These are phyloP conservation scores for Trematocara nigrifrons DNA, from an alignment of 2,113 vertebrate genomes.

Conservation along the genomic window DNA sequence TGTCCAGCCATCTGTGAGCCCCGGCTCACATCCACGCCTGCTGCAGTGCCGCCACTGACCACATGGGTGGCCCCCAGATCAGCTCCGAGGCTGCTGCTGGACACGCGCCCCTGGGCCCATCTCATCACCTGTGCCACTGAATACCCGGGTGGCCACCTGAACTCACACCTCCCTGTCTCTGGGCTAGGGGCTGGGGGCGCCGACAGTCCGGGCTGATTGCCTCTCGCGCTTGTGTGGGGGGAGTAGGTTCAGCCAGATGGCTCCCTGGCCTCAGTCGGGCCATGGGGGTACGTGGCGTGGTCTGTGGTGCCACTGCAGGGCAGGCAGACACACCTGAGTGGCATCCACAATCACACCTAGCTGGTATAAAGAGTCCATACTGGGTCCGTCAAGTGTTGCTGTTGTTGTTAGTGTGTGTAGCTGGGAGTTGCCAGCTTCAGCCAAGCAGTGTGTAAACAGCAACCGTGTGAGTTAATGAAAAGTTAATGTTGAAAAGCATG, in stretches of 20 bases:
- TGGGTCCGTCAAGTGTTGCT: not conserved
- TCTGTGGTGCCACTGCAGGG: not conserved
- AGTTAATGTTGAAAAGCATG: not conserved
- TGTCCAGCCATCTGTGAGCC: not conserved
- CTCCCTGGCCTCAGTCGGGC: not conserved
- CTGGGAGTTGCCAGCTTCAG: not conserved
- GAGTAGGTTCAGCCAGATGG: not conserved
- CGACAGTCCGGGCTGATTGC: not conserved
- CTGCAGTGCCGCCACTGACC: not conserved
- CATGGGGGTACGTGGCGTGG: rapidly evolving
- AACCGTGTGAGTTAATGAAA: not conserved
- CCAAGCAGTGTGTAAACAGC: not conserved
- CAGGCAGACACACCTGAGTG: not conserved
- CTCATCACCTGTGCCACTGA: not conserved
- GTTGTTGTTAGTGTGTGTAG: not conserved
- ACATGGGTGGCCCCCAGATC: not conserved
- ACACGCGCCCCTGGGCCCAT: rapidly evolving
- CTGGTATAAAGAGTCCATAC: not conserved
- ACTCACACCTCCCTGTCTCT: not conserved
- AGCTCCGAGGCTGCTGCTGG: not conserved
- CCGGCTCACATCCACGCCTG: not conserved
- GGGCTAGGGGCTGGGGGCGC: not conserved
- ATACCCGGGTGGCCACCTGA: rapidly evolving
- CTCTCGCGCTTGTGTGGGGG: rapidly evolving
- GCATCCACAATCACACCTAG: not conserved